Conservation (phyloP, 2,888 invertebrate genomes). For the Drosophila histrio region DNA sequence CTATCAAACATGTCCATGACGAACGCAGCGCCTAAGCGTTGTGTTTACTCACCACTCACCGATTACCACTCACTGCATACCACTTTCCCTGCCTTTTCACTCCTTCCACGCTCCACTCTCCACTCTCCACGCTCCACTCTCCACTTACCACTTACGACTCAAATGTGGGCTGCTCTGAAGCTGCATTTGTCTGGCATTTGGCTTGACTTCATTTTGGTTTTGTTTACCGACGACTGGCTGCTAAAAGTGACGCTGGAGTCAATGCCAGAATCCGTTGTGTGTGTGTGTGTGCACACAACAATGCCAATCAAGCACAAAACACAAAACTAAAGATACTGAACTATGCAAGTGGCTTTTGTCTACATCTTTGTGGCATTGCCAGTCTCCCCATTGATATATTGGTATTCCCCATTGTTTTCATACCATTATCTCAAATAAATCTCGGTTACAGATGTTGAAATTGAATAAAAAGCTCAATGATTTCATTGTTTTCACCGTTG, state of each 20-base stretch:
- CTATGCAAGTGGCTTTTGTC: conserved; percentile 65
- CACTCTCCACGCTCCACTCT: background rate
- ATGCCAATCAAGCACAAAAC: conserved; percentile 74
- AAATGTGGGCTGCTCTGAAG: conserved; percentile 17
- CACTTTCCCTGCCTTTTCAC: background rate
- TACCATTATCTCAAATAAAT: conserved; percentile 22
- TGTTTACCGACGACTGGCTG: conserved; percentile 30
- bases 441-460: conserved; percentile 9
- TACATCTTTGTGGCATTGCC: conserved; percentile 2
- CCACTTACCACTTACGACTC: background rate
- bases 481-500: conserved; percentile 26
- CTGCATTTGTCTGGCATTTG: conserved; percentile 43
- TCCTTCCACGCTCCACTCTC: background rate
- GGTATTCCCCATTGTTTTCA: conserved; percentile 28
- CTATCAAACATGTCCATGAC: conserved; percentile 27
- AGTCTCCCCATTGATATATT: conserved; percentile 11
- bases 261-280: conserved; percentile 19
- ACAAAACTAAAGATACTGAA: conserved; percentile 65
- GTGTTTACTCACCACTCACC: conserved; percentile 56
- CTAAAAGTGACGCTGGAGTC: conserved; percentile 32
- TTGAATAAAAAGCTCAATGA: conserved; percentile 11
- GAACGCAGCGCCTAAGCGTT: conserved; percentile 45
- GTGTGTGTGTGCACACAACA: conserved; percentile 15
- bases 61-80: background rate
- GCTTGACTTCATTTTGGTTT: conserved; percentile 34